phyloP scores from a whole-genome alignment of 2,113 vertebrate genomes.

The Neotoma lepida region DNA sequence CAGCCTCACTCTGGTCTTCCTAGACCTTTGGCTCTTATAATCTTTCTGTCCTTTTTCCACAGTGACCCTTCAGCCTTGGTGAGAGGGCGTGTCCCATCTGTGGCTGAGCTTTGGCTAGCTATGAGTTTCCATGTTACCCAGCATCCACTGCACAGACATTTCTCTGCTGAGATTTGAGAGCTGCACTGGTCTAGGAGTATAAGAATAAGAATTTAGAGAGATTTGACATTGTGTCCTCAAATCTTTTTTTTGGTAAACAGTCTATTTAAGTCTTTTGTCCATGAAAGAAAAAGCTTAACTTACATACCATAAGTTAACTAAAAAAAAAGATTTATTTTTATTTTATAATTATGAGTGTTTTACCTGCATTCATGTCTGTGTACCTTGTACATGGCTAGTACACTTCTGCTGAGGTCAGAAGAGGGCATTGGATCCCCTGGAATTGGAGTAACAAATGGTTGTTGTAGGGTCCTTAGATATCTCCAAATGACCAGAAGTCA shows the following conservation, averaged over 20 bases:
- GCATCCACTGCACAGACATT: too few species aligned
- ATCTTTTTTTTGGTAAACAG: neutral
- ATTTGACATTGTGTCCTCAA: neutral
- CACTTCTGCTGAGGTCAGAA: neutral
- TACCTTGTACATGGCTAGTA: neutral
- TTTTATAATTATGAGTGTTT: neutral
- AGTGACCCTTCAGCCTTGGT: neutral
- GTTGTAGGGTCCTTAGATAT: too few species aligned
- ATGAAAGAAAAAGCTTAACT: neutral
- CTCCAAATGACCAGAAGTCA: too few species aligned
- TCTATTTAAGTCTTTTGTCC: neutral
- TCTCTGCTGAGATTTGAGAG: neutral
- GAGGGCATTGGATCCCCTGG: neutral
- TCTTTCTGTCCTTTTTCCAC: neutral
- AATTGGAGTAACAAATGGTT: neutral
- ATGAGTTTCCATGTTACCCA: neutral
- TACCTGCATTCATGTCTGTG: neutral
- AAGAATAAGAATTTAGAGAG: neutral
- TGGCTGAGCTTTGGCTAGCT: neutral
- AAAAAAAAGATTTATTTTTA: neutral
- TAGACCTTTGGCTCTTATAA: neutral
- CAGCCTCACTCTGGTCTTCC: neutral
- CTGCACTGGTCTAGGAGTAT: neutral
- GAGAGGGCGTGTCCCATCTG: neutral
- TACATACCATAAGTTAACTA: neutral